Evolutionary conservation across 2,888 invertebrate genomes (phyloP).

Genomic region (Malthinus seriepunctatus): DNA sequence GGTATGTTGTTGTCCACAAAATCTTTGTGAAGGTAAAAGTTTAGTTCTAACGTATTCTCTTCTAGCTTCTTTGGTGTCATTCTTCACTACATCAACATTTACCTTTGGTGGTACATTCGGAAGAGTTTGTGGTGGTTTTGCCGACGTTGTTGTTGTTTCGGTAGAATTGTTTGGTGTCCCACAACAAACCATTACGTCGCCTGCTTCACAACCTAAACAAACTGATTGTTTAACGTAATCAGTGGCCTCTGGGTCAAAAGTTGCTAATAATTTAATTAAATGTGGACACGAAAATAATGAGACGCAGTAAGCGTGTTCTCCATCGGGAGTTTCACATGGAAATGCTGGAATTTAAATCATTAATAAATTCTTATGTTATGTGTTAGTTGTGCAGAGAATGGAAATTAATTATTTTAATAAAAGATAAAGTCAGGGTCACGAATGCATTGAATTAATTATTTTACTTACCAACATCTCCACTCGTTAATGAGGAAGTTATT

Average conservation of each 20-base stretch:
- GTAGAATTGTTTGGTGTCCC: neutral
- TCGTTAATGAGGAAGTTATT: no score
- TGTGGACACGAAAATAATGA: slow-evolving; percentile 16
- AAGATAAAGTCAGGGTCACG: no score
- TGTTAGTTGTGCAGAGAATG: neutral
- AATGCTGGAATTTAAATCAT: slow-evolving; percentile 1
- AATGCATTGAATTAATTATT: no score
- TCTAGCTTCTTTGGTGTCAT: neutral
- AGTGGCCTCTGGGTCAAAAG: slow-evolving; percentile 2
- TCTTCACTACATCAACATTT: neutral
- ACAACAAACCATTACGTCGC: slow-evolving; percentile 20
- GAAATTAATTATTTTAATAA: no score
- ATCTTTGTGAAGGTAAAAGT: neutral
- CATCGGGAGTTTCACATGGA: slow-evolving; percentile 15
- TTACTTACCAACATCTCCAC: no score
- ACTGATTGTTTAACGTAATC: slow-evolving; percentile 11
- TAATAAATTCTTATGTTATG: no score
- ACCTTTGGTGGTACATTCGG: neutral
- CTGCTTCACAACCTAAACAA: slow-evolving; percentile 10
- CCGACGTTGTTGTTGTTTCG: neutral
- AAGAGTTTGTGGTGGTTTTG: no score
- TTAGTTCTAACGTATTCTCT: neutral
- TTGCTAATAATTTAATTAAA: slow-evolving; percentile 13
- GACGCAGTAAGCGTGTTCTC: slow-evolving; percentile 2
- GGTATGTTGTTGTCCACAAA: slow-evolving; percentile 13